phyloP scores from a whole-genome alignment of 2,888 invertebrate genomes.

The Aphodius granarius region DNA sequence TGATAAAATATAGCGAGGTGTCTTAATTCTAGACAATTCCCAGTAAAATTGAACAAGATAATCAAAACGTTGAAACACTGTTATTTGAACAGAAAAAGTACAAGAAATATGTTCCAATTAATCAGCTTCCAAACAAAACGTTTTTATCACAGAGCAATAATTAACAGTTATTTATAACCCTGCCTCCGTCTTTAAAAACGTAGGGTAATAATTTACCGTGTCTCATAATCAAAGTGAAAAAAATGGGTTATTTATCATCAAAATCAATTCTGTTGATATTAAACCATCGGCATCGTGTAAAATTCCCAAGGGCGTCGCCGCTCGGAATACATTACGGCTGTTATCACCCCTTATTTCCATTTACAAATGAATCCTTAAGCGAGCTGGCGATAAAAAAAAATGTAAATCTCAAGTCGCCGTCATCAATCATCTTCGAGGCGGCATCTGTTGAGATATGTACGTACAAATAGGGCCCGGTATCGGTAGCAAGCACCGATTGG shows the following conservation, averaged over 20 bases:
- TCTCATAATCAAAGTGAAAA: not conserved
- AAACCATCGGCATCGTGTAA: not conserved
- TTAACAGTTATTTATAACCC: not conserved
- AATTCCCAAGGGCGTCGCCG: not conserved
- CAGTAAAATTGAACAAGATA: too few species aligned
- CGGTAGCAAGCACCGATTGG: not conserved
- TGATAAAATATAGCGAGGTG: too few species aligned
- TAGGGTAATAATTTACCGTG: not conserved
- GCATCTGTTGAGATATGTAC: constrained; percentile 23
- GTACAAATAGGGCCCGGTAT: constrained; percentile 18
- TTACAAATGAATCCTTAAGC: constrained; percentile 21
- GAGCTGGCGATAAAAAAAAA: constrained; percentile 11
- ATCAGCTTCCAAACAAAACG: not conserved
- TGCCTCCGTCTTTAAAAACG: not conserved
- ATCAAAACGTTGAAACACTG: too few species aligned
- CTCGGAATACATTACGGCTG: not conserved
- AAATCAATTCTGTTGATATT: not conserved
- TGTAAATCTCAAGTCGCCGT: constrained; percentile 20
- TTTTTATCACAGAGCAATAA: not conserved
- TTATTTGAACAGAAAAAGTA: not conserved
- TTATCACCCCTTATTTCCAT: constrained; percentile 17
- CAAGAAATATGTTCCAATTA: not conserved
- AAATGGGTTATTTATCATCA: not conserved
- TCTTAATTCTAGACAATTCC: too few species aligned
- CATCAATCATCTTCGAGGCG: constrained; percentile 24